A percentile compares a stretch with the other conserved stretches of the same genome.
phyloP scores from a whole-genome alignment of 1,140 invertebrate genomes.

The Argopecten irradians region DNA sequence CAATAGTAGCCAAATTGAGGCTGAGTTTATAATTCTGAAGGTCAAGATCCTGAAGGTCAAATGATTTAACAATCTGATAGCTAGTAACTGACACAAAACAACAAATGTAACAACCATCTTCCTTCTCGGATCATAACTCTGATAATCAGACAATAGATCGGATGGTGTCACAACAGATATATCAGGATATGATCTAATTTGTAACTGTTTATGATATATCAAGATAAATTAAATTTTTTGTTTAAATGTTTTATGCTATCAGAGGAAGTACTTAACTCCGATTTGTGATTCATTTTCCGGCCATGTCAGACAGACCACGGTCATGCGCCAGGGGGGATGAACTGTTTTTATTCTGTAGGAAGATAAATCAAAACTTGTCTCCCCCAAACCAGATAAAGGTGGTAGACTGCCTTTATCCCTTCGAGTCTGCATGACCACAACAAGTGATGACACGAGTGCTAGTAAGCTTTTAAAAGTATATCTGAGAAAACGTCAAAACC shows the following conservation, averaged over 20 bases:
- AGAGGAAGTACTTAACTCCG: neutral
- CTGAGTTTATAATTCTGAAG: too few relatives aligned
- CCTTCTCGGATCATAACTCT: neutral
- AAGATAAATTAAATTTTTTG: neutral
- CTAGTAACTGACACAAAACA: too few relatives aligned
- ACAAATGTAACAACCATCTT: neutral
- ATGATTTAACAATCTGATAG: too few relatives aligned
- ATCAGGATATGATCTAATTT: neutral
- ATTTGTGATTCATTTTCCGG: neutral
- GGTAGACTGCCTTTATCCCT: neutral
- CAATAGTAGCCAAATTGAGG: neutral
- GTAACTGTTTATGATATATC: too few relatives aligned
- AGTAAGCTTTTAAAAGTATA: neutral
- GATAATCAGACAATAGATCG: too few relatives aligned
- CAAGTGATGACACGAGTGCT: neutral
- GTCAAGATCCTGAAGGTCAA: too few relatives aligned
- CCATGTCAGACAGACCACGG: neutral
- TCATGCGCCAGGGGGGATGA: neutral
- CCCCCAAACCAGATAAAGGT: neutral
- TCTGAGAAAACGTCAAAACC: neutral
- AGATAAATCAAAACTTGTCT: neutral
- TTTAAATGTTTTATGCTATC: neutral
- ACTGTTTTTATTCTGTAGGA: neutral
- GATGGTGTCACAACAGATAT: neutral
- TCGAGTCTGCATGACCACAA: neutral